Evolutionary conservation across 1,140 invertebrate genomes (phyloP), one percentile per base, ranked within the genome.

Genomic region (Drosophila paulistorum): DNA sequence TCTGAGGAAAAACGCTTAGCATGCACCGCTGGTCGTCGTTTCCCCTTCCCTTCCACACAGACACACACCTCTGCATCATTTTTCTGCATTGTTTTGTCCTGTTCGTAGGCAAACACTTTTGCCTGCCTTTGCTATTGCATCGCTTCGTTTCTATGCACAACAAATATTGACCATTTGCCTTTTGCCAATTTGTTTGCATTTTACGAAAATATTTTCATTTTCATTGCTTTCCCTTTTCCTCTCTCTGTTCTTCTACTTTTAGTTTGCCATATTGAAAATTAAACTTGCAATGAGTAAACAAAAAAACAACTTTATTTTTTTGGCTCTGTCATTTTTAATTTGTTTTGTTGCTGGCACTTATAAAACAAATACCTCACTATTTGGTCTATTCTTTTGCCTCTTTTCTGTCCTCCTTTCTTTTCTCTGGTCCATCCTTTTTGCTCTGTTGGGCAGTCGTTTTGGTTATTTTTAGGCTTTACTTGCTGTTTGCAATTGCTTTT

Each of bases 151-250:
- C 81, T 77, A 80, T 83, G 73, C 72, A 74, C 66, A 61, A 75
- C 77, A 85, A 84, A 84, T 85, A 84, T 84, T 84, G 81, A 85
- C 81, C 81, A 78, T 84, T 84, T 84, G 81, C 74, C 77, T 84
- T 84, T 77, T 74, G 71, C 74, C 81, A 84, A 84, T 85, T 84
- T 85, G 81, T 85, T 84, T 81, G 81, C 77, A 84, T 77, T 84
- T 78, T 72, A 70, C 70, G 68, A 85, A 84, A 85, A 84, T 81
- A 84, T 81, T 84, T 84, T 71, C 80, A 83, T 83, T 83, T 75
- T 71, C 76, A 83, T 68, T 81, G 60, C 35, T 59, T 42, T 42
- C 57, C 0, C 30, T 30, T 1, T 30, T 0, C 45, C 17, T 23
- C 17, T 61, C 63, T 14, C 59, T 41, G 7, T 73, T 20, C 35